These are phyloP conservation scores for Drosophila kanekoi DNA, from an alignment of 2,888 invertebrate genomes.

Conservation along the genomic window DNA sequence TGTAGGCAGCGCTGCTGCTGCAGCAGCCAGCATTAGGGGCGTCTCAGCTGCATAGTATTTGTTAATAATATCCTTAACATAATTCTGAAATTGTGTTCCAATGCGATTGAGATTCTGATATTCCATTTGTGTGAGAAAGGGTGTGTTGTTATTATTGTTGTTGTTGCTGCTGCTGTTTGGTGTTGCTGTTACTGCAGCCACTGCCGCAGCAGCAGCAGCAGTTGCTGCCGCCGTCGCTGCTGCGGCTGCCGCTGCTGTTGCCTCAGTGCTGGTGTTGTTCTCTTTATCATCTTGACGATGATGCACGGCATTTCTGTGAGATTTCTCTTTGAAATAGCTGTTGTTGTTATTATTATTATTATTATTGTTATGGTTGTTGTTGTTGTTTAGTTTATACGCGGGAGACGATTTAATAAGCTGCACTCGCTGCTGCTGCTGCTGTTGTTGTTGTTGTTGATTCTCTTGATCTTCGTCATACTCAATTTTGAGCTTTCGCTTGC, in stretches of 20 bases:
- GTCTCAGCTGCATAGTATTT: conserved; percentile 85
- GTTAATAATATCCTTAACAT: conserved; percentile 84
- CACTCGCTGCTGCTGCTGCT: conserved; percentile 76
- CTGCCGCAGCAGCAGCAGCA: conserved; percentile 42
- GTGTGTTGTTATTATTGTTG: conserved; percentile 63
- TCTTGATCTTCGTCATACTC: conserved; percentile 79
- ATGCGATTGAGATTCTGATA: conserved; percentile 84
- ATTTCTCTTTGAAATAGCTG: conserved; percentile 74
- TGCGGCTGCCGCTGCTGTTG: conserved; percentile 23
- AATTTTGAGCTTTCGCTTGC: conserved; percentile 73
- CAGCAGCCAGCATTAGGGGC: conserved; percentile 80
- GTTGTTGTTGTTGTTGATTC: conserved; percentile 62
- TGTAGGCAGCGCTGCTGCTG: conserved; percentile 70
- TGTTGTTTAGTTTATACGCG: conserved; percentile 83
- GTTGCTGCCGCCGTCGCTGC: conserved; percentile 32
- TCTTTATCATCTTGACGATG: conserved; percentile 71
- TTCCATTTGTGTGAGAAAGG: conserved; percentile 84
- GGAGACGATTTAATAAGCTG: conserved; percentile 86
- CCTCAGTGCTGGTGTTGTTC: conserved; percentile 58
- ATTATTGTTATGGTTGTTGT: conserved; percentile 58
- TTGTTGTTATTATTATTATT: conserved; percentile 56
- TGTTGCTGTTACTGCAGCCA: conserved; percentile 30
- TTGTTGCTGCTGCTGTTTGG: conserved; percentile 49
- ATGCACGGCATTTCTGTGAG: conserved; percentile 74
- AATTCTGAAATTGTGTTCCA: conserved; percentile 85